Base-by-base conservation (phyloP, 2,888 invertebrate species). In the Apodemia zela region DNA sequence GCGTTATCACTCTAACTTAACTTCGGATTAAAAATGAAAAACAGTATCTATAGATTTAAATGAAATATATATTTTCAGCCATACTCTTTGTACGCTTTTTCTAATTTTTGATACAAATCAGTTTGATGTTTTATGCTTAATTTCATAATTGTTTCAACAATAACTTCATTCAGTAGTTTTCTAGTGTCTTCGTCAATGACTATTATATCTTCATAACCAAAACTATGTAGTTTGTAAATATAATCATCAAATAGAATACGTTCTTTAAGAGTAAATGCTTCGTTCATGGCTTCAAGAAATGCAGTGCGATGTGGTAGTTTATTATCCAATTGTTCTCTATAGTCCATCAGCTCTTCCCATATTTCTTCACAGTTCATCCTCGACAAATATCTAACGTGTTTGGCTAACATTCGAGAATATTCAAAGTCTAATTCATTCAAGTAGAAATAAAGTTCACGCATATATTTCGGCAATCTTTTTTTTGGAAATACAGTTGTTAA, bases 241-340 rank as follows among this genome's bases (percentile, higher is more conserved):
- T 42, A 15, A 15, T 42, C 42, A 6, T 42, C 42, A 42, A 42
- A 42, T 15, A 42, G 42, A 42, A 38, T 15, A 10, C 72, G 73
- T 65, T 88, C 76, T 63, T 68, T 67, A 21, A 76, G 59, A 21
- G 78, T 83, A 58, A 82, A 84, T 11, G 76, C 66, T 2, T 73
- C 67, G 60, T 84, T 77, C 71, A 88, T 81, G 3, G 75, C 71
- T n/a, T 75, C 57, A 15, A 88, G 61, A 63, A 89, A 88, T 0
- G 66, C 71, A 2, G 45, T 68, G 63, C 72, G 69, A 6, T 64
- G 57, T 0, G 74, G 74, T 15, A 69, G 51, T 8, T 71, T 67
- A 3, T 72, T 71, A 1, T 76, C 61, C 2, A 79, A 68, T 18
- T 77, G 70, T 2, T 70, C 42, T 57, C 69, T 69, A 47, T 78